Evolutionary conservation across 2,113 vertebrate genomes (phyloP).

Genomic region (Entomyzon cyanotis): DNA sequence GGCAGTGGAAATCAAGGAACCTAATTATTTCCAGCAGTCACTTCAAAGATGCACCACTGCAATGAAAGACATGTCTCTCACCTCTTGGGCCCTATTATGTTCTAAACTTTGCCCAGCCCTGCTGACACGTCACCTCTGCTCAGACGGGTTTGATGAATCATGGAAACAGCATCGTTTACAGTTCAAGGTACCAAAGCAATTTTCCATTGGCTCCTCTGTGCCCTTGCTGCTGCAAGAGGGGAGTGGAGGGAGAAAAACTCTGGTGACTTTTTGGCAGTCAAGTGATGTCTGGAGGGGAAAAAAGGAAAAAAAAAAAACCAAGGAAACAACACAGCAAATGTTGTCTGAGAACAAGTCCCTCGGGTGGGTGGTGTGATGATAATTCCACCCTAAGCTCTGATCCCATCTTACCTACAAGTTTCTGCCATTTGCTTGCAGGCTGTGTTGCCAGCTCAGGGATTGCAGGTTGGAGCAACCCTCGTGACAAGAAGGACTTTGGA

Average conservation of each 20-base stretch:
- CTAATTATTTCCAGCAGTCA: conserved; percentile 63
- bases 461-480: background rate
- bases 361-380: background rate
- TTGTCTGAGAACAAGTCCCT: background rate
- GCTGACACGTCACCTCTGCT: conserved; percentile 51
- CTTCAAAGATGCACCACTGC: conserved; percentile 59
- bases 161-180: conserved; percentile 67
- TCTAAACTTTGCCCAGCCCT: conserved; percentile 62
- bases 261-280: background rate
- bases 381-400: background rate
- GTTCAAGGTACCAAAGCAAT: conserved; percentile 68
- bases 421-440: too few relatives aligned
- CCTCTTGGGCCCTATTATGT: conserved; percentile 63
- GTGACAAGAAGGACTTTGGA: background rate
- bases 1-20: conserved; percentile 63
- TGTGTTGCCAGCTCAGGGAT: fast-evolving
- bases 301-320: background rate
- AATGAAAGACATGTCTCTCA: conserved; percentile 58
- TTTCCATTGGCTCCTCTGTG: conserved; percentile 24
- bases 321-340: background rate
- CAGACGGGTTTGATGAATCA: conserved; percentile 58
- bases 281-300: background rate
- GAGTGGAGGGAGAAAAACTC: background rate
- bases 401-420: fast-evolving
- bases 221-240: conserved; percentile 29